Base-by-base conservation (phyloP, 2,797 vertebrate species). In the Pempheris klunzingeri region DNA sequence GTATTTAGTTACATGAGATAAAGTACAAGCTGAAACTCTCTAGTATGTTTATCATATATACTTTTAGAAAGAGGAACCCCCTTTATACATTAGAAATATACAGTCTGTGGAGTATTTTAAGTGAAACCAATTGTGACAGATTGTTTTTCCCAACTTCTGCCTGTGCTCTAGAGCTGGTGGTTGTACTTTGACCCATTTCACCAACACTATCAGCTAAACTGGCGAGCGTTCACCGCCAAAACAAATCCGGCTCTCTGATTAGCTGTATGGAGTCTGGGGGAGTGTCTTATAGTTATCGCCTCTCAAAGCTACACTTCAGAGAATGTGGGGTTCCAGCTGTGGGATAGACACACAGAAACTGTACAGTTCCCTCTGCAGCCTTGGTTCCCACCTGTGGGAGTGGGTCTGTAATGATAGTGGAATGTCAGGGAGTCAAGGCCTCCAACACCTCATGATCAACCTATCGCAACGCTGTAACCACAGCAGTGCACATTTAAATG, bases 171-270 rank as follows among this genome's bases (percentile, higher is more conserved):
- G 38, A 7, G 58, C 79, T 70, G 68, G 54, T 28, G 43, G 44
- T 69, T 93, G 93, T 91, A 95, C 94, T 93, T 94, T 94, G 93
- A 92, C 91, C 90, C 82, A 63, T 87, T 91, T 90, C 82, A 34
- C 59, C 72, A 71, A 55, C 47, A n/a, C 75, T 93, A 93, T 95
- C 91, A 89, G 87, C 88, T 81, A 88, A 74, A 77, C 84, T 54
- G 83, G 72, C 85, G 82, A 87, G 82, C 82, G 61, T 74, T 87
- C 85, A 77, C 78, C 81, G 86, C 88, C 90, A 91, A 91, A 91
- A 95, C 66, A 91, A 90, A 81, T 86, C 78, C 87, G 61, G 60
- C 88, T 67, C 83, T 85, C 78, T 88, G 91, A 91, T 92, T 92
- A 86, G 89, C 81, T 78, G 78, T 30, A 9, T 8, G 22, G 34